Evolutionary conservation across 2,888 invertebrate genomes (phyloP), one percentile per base, ranked within the genome.

Genomic region (Drymonia ruficornis): DNA sequence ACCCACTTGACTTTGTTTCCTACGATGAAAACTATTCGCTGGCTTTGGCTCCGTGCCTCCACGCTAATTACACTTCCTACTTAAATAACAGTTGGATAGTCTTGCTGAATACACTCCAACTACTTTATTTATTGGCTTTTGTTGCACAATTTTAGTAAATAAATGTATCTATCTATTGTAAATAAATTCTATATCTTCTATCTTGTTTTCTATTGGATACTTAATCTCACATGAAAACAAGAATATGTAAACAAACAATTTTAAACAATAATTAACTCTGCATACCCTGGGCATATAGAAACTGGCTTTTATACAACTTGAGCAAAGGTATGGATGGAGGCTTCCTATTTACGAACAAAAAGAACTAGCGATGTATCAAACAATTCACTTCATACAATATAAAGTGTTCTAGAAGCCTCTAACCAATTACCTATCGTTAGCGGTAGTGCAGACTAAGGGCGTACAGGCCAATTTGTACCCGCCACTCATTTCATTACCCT

Each of bases 401-500:
- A 71, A 65, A 68, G 62, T 72, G 59, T 52, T 43, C 50, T 52
- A 44, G 56, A 59, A 49, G 43, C 59, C 74, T 74, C 65, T 70
- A 70, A 72, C 71, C 81, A 79, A 81, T 82, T 81, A 76, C 72
- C 74, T 76, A 77, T 78, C 77, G 80, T 80, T 79, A 80, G 78
- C 74, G 71, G 73, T 76, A 74, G 76, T 76, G 78, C 74, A 74
- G 68, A 74, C 72, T 64, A 70, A 70, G 76, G 70, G 74, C 68
- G 57, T 63, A 64, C 60, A 63, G 68, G 67, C 68, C 80, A 78
- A 86, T 87, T 84, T 84, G 78, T 86, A 80, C 76, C 80, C 78
- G 86, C 83, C 84, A 84, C 78, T 85, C 86, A 86, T 87, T 85
- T 84, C 86, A 87, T 87, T 87, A 84, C 83, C 75, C 86, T 79